Evolutionary conservation across 2,888 invertebrate genomes (phyloP).

Genomic region (Clistopyga incitator): DNA sequence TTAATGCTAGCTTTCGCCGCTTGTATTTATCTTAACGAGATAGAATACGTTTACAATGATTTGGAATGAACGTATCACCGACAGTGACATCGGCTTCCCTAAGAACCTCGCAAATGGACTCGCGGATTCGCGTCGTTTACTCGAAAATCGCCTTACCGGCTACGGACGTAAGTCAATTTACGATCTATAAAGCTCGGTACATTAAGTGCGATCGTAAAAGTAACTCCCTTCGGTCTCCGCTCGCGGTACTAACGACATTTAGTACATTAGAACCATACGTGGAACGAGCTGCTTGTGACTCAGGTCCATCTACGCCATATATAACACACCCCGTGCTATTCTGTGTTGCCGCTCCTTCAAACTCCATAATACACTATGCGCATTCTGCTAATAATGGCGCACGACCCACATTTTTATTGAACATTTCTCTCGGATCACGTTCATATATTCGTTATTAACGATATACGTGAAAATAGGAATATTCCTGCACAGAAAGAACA

Average conservation of each 20-base stretch:
- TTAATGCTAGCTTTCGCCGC: background rate
- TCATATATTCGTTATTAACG: background rate
- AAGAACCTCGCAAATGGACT: constrained; percentile 24
- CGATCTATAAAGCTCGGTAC: constrained; percentile 64
- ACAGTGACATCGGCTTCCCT: background rate
- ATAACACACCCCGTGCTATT: background rate
- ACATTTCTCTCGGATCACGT: background rate
- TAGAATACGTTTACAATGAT: constrained; percentile 13
- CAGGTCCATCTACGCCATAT: background rate
- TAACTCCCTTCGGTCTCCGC: constrained; percentile 9
- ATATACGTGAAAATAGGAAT: background rate
- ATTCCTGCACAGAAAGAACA: background rate
- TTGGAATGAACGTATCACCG: constrained; percentile 7
- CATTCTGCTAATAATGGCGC: constrained; percentile 8
- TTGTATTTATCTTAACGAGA: constrained; percentile 1
- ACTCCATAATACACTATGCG: background rate
- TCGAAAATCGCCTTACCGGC: constrained; percentile 40
- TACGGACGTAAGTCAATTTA: constrained; percentile 61
- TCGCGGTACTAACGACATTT: constrained; percentile 38
- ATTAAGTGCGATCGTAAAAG: constrained; percentile 65
- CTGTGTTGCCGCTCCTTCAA: background rate
- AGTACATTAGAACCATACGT: constrained; percentile 50
- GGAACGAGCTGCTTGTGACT: constrained; percentile 25
- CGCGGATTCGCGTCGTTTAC: constrained; percentile 29
- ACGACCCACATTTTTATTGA: constrained; percentile 1